Evolutionary conservation across 2,888 invertebrate genomes (phyloP).

Genomic region (Meteorus colon): DNA sequence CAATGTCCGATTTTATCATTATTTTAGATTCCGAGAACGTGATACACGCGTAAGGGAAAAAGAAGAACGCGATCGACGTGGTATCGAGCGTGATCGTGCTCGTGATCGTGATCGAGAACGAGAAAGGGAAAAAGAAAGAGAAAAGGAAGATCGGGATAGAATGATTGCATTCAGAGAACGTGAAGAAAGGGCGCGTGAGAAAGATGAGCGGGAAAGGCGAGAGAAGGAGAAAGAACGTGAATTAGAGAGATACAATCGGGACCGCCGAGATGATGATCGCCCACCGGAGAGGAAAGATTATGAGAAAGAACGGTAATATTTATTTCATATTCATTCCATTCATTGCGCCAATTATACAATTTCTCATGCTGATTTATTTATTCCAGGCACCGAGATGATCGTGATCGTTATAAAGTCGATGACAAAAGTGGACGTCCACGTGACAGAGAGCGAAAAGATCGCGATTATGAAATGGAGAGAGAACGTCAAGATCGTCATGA

Average conservation of each 20-base stretch:
- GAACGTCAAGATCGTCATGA: slow-evolving; percentile 68
- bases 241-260: slow-evolving; percentile 63
- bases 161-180: slow-evolving; percentile 64
- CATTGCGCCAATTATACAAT: slow-evolving; percentile 3
- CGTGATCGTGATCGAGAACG: background rate
- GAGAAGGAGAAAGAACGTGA: slow-evolving; percentile 68
- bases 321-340: slow-evolving; percentile 45
- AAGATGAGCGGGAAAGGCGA: slow-evolving; percentile 67
- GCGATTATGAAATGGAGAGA: slow-evolving; percentile 52
- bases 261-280: slow-evolving; percentile 66
- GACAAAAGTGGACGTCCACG: slow-evolving; percentile 57
- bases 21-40: slow-evolving; percentile 59
- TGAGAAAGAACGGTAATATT: slow-evolving; percentile 66
- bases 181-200: slow-evolving; percentile 66
- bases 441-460: slow-evolving; percentile 31
- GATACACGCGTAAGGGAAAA: slow-evolving; percentile 63
- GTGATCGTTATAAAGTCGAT: slow-evolving; percentile 66
- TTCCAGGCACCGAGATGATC: slow-evolving; percentile 70
- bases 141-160: slow-evolving; percentile 56
- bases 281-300: slow-evolving; percentile 64
- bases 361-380: slow-evolving; percentile 1
- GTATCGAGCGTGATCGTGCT: background rate
- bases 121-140: background rate
- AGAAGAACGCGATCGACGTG: slow-evolving; percentile 60
- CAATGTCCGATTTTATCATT: background rate